A percentile compares a stretch with the other conserved stretches of the same genome.
Evolutionary conservation across 2,113 vertebrate species (phyloP).

Genomic region (Charadrius vociferus): DNA sequence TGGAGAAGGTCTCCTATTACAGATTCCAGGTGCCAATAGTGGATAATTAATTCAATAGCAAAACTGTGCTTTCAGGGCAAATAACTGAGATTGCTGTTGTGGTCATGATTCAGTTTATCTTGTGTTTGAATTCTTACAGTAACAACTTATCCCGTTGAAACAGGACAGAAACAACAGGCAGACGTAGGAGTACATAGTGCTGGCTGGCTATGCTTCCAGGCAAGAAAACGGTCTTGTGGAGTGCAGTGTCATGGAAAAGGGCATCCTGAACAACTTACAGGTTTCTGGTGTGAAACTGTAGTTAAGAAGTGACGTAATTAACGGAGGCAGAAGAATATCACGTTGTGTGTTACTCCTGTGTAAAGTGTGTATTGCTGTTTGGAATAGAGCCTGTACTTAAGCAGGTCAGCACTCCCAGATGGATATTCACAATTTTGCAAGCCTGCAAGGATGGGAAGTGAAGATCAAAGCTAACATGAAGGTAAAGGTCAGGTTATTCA

Average conservation of each 20-base stretch:
- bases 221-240: neutral
- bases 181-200: neutral
- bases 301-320: neutral
- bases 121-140: neutral
- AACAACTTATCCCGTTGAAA: neutral
- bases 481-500: neutral
- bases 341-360: neutral
- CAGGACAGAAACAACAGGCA: neutral
- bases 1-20: neutral
- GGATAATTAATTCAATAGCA: neutral
- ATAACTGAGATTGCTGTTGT: neutral
- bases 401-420: accelerated
- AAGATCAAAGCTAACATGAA: neutral
- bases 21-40: neutral
- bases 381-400: neutral
- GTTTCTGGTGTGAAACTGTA: neutral
- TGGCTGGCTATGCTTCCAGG: neutral
- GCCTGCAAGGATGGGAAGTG: neutral
- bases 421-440: neutral
- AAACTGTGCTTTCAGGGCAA: neutral
- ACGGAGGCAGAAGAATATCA: neutral
- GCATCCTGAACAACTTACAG: neutral
- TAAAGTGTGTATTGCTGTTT: neutral
- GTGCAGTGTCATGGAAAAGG: neutral
- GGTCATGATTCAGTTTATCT: neutral